Evolutionary conservation across 1,140 invertebrate genomes (phyloP), one percentile per base, ranked within the genome.

Genomic region (Amyelois transitella): DNA sequence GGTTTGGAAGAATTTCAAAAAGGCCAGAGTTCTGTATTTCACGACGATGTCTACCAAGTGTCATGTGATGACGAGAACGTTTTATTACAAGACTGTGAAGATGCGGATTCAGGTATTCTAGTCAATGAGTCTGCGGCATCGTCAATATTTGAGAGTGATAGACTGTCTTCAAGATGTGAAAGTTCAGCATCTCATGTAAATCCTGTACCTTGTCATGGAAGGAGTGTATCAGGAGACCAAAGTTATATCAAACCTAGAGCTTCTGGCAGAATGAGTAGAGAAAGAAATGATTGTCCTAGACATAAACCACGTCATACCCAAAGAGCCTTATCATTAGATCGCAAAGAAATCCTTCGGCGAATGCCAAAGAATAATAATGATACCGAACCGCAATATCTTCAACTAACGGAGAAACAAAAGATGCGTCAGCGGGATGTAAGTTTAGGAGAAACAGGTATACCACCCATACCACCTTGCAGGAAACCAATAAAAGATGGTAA

Each of bases 81-180:
- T 45, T 89, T 88, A 51, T 88, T 89, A 67, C 86, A 89, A 67
- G 88, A 89, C 58, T 85, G 85, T 51, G 92, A 94, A 73, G 93
- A 94, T 73, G 91, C 92, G 44, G 94, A 95, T 74, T 94, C 93
- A 19, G 94, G 94, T 7, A 95, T 95, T 60, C 80, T 94, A 68
- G 91, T 94, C 58, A 94, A 93, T 66, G 92, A 92, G 66, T 93
- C 92, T 0, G 91, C 92, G 4, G 92, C 90, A 20, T 92, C 91
- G 32, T 93, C 92, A 0, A 84, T 93, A 19, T 90, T 93, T 53
- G 92, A 93, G 43, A 91, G 91, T 67, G 88, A 91, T 25, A 89
- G 90, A 71, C 90, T 90, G 67, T 83, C 87, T 3, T 86, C 88
- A n/a, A 69, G 88, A 0, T 91, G 89, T 69, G 89, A 90, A 47